Evolutionary conservation across 2,113 vertebrate genomes (phyloP).

Genomic region (Sylvietta virens): DNA sequence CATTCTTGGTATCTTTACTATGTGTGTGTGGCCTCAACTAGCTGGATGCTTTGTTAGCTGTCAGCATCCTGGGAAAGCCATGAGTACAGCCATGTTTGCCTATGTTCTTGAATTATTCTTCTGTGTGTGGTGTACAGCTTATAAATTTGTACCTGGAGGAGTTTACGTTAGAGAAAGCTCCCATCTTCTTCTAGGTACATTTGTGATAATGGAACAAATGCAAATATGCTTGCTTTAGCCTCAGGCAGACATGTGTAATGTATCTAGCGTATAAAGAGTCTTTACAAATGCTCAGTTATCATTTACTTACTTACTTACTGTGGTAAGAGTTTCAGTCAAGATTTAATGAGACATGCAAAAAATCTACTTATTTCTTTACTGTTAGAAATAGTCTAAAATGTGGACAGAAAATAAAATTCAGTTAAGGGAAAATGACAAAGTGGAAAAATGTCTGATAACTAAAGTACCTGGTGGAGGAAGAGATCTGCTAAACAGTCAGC

Average conservation of each 20-base stretch:
- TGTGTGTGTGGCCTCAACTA: constrained; percentile 65
- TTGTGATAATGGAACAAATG: background rate
- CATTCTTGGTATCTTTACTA: constrained; percentile 61
- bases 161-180: constrained; percentile 71
- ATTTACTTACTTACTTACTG: background rate
- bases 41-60: constrained; percentile 45
- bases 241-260: background rate
- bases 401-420: background rate
- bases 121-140: constrained; percentile 75
- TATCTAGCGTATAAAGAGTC: background rate
- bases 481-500: background rate
- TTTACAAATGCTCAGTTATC: background rate
- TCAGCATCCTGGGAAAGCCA: constrained; percentile 56
- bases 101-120: constrained; percentile 67
- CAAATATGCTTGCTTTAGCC: background rate
- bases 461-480: background rate
- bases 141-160: constrained; percentile 78
- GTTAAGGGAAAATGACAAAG: background rate
- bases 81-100: constrained; percentile 61
- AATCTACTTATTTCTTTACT: background rate
- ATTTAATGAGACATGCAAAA: background rate
- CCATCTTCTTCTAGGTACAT: constrained; percentile 72
- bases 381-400: background rate
- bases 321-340: background rate
- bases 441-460: background rate